A percentile compares a stretch with the other conserved stretches of the same genome.
These are phyloP conservation scores for Pelochelys cantorii DNA, from an alignment of 2,797 vertebrate genomes.

Conservation along the genomic window DNA sequence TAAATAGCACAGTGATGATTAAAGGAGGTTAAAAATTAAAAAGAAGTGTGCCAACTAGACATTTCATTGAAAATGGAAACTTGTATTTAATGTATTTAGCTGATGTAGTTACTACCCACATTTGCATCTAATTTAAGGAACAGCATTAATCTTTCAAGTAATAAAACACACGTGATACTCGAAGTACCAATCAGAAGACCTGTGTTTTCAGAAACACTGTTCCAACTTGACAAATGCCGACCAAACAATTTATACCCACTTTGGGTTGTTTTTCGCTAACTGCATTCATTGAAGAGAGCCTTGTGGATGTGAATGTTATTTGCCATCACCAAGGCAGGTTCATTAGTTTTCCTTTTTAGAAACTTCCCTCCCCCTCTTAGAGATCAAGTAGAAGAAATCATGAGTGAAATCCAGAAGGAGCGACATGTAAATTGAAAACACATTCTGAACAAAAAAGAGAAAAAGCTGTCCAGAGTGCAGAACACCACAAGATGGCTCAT, in stretches of 20 bases:
- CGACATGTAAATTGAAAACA: constrained; percentile 44
- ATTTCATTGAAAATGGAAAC: constrained; percentile 29
- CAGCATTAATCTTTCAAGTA: constrained; percentile 52
- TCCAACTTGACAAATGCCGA: constrained; percentile 36
- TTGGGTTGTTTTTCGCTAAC: constrained; percentile 25
- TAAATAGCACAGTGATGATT: background rate
- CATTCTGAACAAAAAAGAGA: background rate
- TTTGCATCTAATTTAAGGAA: constrained; percentile 59
- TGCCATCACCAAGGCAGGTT: background rate
- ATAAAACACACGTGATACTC: constrained; percentile 53
- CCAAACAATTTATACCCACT: constrained; percentile 20
- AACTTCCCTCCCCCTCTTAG: background rate
- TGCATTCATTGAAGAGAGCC: background rate
- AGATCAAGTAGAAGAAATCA: constrained; percentile 36
- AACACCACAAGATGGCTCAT: background rate
- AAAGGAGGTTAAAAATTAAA: background rate
- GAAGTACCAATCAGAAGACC: too few species aligned
- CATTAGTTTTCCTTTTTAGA: background rate
- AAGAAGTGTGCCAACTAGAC: background rate
- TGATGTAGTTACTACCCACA: constrained; percentile 33
- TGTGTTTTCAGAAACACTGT: constrained; percentile 37
- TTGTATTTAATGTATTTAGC: constrained; percentile 40
- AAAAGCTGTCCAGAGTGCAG: constrained; percentile 45
- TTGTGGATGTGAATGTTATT: constrained; percentile 15
- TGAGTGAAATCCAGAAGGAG: constrained; percentile 19